Conservation (phyloP, 35 echinoderm and acorn worm genomes). For the Strongylocentrotus purpuratus region DNA sequence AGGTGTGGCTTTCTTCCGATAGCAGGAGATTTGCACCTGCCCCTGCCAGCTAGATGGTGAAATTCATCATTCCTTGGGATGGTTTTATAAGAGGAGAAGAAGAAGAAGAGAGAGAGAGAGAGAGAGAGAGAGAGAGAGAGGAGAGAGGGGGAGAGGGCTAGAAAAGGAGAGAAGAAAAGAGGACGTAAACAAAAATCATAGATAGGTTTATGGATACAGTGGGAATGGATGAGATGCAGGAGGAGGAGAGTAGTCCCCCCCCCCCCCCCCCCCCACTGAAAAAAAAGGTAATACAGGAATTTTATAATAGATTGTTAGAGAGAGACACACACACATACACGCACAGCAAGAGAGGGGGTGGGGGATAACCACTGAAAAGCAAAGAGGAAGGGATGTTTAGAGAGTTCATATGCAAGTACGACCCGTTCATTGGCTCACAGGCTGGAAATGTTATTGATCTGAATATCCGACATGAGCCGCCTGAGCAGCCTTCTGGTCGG, state of each 20-base stretch:
- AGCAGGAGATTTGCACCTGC: background rate
- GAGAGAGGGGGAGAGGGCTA: background rate
- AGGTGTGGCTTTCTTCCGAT: conserved; percentile 27
- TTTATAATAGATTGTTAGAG: too few relatives aligned
- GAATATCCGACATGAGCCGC: background rate
- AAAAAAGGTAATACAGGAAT: too few relatives aligned
- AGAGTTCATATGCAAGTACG: background rate
- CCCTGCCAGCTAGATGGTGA: background rate
- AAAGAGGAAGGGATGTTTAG: background rate
- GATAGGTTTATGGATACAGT: too few relatives aligned
- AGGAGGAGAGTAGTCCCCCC: too few relatives aligned
- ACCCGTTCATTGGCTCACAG: background rate
- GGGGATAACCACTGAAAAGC: too few relatives aligned
- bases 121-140: background rate
- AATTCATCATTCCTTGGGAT: conserved; percentile 12
- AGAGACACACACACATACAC: too few relatives aligned
- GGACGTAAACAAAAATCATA: background rate
- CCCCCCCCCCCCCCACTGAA: too few relatives aligned
- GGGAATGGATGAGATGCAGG: too few relatives aligned
- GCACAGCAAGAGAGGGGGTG: too few relatives aligned
- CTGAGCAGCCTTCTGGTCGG: background rate
- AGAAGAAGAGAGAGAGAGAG: background rate
- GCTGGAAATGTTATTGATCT: background rate
- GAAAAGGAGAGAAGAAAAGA: background rate
- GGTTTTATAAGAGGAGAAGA: background rate